Evolutionary conservation across 2,888 invertebrate species (phyloP).

Genomic region (Octonoba sinensis): DNA sequence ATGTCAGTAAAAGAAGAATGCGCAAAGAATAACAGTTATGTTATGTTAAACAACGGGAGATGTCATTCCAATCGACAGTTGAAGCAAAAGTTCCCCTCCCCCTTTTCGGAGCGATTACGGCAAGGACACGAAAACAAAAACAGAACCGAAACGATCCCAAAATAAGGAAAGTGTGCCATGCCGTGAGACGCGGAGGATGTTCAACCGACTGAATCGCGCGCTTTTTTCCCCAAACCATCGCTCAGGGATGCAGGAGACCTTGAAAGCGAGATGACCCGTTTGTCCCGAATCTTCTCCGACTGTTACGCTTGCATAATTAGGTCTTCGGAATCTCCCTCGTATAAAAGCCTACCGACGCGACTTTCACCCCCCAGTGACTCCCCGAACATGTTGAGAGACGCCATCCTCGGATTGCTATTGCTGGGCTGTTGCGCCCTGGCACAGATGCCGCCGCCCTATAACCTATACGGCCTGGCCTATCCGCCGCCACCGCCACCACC

Average conservation of each 20-base stretch:
- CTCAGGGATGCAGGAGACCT: constrained; percentile 36
- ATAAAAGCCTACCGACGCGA: background rate
- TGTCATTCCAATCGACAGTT: too few relatives aligned
- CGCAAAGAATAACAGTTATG: too few relatives aligned
- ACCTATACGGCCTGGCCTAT: constrained; percentile 42
- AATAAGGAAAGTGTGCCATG: too few relatives aligned
- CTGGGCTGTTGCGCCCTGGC: constrained; percentile 23
- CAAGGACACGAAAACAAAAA: too few relatives aligned
- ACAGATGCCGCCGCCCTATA: constrained; percentile 50
- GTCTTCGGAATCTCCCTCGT: constrained; percentile 10
- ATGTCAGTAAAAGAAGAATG: too few relatives aligned
- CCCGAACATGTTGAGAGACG: constrained; percentile 2
- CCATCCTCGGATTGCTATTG: constrained; percentile 15
- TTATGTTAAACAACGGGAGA: too few relatives aligned
- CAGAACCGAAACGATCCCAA: too few relatives aligned
- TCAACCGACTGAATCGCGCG: background rate
- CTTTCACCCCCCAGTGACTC: background rate
- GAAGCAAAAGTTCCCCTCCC: too few relatives aligned
- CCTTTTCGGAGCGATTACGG: too few relatives aligned
- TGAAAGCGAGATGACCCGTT: constrained; percentile 45
- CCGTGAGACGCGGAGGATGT: too few relatives aligned
- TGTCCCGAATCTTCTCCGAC: background rate
- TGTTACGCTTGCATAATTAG: constrained; percentile 52
- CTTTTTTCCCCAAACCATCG: background rate
- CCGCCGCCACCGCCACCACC: constrained; percentile 11